Evolutionary conservation across 2,113 vertebrate genomes (phyloP).

Genomic region (Ovibos moschatus): DNA sequence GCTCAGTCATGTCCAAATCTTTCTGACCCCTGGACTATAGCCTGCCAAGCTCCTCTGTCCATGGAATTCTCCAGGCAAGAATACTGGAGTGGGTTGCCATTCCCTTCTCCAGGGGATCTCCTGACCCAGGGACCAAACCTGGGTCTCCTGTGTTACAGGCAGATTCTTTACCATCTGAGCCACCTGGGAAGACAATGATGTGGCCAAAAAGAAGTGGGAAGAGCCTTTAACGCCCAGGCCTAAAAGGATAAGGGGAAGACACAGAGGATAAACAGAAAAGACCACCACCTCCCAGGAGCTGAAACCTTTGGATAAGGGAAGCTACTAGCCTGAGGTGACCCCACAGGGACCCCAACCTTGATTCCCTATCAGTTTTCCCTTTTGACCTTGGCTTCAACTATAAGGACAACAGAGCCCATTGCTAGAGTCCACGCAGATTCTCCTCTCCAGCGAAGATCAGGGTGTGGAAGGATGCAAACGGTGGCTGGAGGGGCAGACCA

Average conservation of each 20-base stretch:
- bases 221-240: fast-evolving
- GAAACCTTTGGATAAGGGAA: not conserved
- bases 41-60: not conserved
- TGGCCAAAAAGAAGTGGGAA: not conserved
- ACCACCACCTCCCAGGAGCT: not conserved
- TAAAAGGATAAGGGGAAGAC: not conserved
- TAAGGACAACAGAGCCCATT: not conserved
- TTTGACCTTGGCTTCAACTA: not conserved
- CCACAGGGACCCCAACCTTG: not conserved
- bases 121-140: not conserved
- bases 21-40: not conserved
- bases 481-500: not conserved
- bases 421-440: not conserved
- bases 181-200: not conserved
- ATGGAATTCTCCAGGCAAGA: not conserved
- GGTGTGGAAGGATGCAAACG: not conserved
- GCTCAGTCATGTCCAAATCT: not conserved
- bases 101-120: not conserved
- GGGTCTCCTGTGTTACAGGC: not conserved
- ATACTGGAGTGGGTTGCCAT: not conserved
- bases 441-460: not conserved
- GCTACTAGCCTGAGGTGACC: not conserved
- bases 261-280: not conserved
- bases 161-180: not conserved
- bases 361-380: not conserved